These are phyloP conservation scores for Hydrozoanthus tunicans DNA, from an alignment of 64 coral and sea anemone species.

Conservation along the genomic window DNA sequence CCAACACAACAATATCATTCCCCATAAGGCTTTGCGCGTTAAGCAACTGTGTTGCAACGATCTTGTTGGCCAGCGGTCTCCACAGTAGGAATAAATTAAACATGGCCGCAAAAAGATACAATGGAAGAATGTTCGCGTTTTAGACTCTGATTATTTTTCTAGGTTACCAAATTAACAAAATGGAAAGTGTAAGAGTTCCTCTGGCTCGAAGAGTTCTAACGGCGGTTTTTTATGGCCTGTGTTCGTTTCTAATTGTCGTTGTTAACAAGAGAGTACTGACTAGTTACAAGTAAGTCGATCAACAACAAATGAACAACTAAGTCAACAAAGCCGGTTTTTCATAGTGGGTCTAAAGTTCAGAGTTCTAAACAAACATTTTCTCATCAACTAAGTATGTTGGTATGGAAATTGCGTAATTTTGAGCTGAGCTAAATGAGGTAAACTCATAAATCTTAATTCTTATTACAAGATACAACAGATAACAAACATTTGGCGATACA, in stretches of 20 bases:
- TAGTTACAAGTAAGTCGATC: slow-evolving; percentile 70
- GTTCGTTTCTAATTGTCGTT: slow-evolving; percentile 84
- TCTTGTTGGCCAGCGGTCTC: slow-evolving; percentile 25
- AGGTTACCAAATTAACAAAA: slow-evolving; percentile 3
- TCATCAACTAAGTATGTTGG: too few relatives aligned
- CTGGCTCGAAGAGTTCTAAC: slow-evolving; percentile 54
- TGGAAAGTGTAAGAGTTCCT: slow-evolving; percentile 40
- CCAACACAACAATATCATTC: not conserved
- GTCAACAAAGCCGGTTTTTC: too few relatives aligned
- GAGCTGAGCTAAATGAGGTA: too few relatives aligned
- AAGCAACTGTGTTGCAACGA: not conserved
- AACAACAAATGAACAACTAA: too few relatives aligned
- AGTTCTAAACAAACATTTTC: too few relatives aligned
- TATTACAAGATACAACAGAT: too few relatives aligned
- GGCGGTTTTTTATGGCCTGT: slow-evolving; percentile 73
- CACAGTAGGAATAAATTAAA: slow-evolving; percentile 13
- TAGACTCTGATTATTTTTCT: not conserved
- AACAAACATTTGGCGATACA: too few relatives aligned
- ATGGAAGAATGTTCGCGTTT: not conserved
- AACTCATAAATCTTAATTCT: too few relatives aligned
- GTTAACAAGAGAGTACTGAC: slow-evolving; percentile 89
- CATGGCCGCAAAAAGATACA: slow-evolving; percentile 24
- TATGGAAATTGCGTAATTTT: too few relatives aligned
- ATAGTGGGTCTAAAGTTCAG: too few relatives aligned
- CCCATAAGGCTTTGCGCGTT: slow-evolving; percentile 30